Percentiles rank a stretch among this genome's conserved stretches.
These are phyloP conservation scores for Laspeyria flexula DNA, from an alignment of 2,888 invertebrate species.

Conservation along the genomic window DNA sequence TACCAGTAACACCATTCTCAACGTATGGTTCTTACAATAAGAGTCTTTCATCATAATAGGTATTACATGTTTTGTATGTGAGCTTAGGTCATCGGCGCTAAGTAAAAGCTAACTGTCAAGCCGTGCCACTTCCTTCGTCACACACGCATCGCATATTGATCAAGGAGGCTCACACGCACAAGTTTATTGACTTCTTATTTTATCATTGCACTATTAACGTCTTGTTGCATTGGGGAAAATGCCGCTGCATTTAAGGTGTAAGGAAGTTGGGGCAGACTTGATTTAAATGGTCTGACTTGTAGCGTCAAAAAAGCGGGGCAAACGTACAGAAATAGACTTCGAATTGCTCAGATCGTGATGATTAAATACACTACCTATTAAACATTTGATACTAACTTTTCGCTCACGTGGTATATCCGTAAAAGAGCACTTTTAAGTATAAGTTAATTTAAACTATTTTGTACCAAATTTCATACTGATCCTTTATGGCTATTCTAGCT, in stretches of 20 bases:
- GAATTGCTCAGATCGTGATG: too few species aligned
- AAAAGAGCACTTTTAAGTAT: too few species aligned
- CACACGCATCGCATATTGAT: slow-evolving; percentile 53
- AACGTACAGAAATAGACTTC: too few species aligned
- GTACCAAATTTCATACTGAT: too few species aligned
- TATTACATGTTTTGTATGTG: background rate
- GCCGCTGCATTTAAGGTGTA: slow-evolving; percentile 1
- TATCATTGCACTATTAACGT: background rate
- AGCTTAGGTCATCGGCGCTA: slow-evolving; percentile 58
- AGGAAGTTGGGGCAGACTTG: background rate
- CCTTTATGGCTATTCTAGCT: too few species aligned
- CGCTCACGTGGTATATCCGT: too few species aligned
- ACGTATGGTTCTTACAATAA: too few species aligned
- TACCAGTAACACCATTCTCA: too few species aligned
- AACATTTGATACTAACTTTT: too few species aligned
- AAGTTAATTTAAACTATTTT: too few species aligned
- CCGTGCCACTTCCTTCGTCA: slow-evolving; percentile 53
- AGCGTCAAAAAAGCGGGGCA: background rate
- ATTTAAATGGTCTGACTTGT: background rate
- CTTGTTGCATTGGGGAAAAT: slow-evolving; percentile 2
- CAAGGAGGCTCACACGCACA: slow-evolving; percentile 33
- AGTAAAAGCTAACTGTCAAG: slow-evolving; percentile 63
- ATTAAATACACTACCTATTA: too few species aligned
- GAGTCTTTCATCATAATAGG: too few species aligned
- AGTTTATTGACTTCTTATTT: slow-evolving; percentile 29